Percentiles rank a stretch among this genome's conserved stretches.
Evolutionary conservation across 1,140 invertebrate genomes (phyloP).

Genomic region (Nebria ingens): DNA sequence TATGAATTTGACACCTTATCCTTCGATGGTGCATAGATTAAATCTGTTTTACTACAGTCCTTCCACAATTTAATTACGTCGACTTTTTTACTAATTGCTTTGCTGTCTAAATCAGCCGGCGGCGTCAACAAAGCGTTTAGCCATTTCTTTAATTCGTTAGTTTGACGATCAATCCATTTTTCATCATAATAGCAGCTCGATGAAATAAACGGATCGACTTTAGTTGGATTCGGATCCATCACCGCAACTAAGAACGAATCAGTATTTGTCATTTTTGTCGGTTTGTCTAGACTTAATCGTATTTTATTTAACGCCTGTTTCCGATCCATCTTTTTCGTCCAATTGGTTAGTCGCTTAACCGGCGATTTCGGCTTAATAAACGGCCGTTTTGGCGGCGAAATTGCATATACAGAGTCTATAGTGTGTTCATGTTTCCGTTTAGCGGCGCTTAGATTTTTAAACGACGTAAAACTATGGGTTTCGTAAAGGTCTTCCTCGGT

Average conservation of each 20-base stretch:
- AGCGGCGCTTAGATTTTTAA: not conserved
- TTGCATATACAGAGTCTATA: constrained; percentile 3
- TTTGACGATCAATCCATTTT: constrained; percentile 67
- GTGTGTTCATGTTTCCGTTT: not conserved
- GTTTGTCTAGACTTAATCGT: not conserved
- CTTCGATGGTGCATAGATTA: constrained; percentile 53
- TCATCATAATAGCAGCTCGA: constrained; percentile 65
- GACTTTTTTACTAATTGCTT: constrained; percentile 43
- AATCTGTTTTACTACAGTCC: constrained; percentile 51
- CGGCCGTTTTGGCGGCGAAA: constrained; percentile 14
- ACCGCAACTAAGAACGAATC: constrained; percentile 48
- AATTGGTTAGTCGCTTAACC: not conserved
- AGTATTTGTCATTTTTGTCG: not conserved
- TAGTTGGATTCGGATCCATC: constrained; percentile 34
- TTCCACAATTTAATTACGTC: constrained; percentile 67
- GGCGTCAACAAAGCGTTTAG: constrained; percentile 77
- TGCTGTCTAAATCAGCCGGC: constrained; percentile 56
- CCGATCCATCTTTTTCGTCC: not conserved
- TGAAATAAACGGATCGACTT: constrained; percentile 55
- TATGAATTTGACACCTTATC: constrained; percentile 53
- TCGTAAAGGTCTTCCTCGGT: not conserved
- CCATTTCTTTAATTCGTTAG: constrained; percentile 76
- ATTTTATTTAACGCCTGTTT: not conserved
- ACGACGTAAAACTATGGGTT: not conserved
- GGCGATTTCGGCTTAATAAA: constrained; percentile 14